Conservation (phyloP, 2,888 invertebrate species). For the Aethes cnicana region DNA sequence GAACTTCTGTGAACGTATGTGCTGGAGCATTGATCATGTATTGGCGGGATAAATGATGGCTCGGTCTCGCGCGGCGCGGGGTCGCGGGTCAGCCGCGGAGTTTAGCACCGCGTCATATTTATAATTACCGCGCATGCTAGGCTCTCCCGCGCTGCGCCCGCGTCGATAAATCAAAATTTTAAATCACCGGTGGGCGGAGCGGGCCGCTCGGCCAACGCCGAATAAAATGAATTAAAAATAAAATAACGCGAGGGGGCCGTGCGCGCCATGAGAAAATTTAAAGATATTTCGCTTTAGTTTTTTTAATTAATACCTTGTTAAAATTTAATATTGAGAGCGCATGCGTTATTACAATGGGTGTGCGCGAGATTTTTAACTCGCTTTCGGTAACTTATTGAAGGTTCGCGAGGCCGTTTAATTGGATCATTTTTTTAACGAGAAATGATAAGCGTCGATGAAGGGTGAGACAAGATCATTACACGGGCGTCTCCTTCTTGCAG, state of each 20-base stretch:
- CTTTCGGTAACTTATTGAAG: constrained; percentile 77
- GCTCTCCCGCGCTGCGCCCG: constrained; percentile 61
- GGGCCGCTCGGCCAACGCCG: constrained; percentile 71
- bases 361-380: constrained; percentile 76
- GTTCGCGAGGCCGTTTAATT: constrained; percentile 67
- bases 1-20: too few species aligned
- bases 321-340: constrained; percentile 81
- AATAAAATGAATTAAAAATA: constrained; percentile 82
- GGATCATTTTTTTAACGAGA: constrained; percentile 79
- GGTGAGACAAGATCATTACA: constrained; percentile 59
- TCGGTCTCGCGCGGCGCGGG: constrained; percentile 33
- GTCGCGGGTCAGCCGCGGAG: constrained; percentile 64
- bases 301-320: constrained; percentile 83
- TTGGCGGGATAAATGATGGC: constrained; percentile 17
- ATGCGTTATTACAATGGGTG: constrained; percentile 82
- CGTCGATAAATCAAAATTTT: constrained; percentile 82
- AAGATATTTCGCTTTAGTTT: constrained; percentile 81
- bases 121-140: constrained; percentile 72
- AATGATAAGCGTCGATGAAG: constrained; percentile 68
- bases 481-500: constrained; percentile 49
- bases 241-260: constrained; percentile 72
- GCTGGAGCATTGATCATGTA: constrained; percentile 12
- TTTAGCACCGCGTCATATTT: constrained; percentile 82
- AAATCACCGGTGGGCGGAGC: constrained; percentile 81
- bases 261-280: constrained; percentile 79